Conservation (phyloP, 1,140 invertebrate genomes). For the Battus philenor region DNA sequence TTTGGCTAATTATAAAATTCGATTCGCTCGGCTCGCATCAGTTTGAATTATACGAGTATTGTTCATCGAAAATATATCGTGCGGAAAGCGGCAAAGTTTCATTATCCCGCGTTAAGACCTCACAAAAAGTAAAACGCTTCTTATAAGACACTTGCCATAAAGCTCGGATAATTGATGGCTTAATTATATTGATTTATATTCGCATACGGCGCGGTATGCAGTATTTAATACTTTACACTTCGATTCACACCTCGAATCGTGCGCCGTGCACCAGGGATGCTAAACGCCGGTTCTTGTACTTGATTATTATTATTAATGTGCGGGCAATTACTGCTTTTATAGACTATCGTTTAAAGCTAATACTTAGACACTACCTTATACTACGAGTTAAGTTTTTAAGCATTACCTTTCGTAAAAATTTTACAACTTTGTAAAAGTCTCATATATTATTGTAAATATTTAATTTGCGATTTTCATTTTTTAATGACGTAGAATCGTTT, state of each 20-base stretch:
- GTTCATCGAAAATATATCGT: not conserved
- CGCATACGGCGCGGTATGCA: slow-evolving; percentile 5
- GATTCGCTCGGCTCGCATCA: no score
- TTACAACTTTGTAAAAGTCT: no score
- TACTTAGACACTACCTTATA: no score
- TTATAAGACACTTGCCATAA: slow-evolving; percentile 6
- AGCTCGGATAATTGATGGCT: slow-evolving; percentile 8
- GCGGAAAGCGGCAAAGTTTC: not conserved
- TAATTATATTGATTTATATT: slow-evolving; percentile 17
- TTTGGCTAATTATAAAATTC: no score
- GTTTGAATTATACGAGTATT: not conserved
- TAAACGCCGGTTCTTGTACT: not conserved
- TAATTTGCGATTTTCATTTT: no score
- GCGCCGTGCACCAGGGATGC: slow-evolving; percentile 2
- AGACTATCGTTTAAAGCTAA: no score
- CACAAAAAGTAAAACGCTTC: not conserved
- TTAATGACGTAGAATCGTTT: no score
- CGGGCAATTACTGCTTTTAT: no score
- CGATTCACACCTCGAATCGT: slow-evolving; percentile 13
- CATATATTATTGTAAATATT: no score
- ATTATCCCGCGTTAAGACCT: not conserved
- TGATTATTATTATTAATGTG: no score
- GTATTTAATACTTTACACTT: slow-evolving; percentile 12
- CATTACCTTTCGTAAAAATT: no score
- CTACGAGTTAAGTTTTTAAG: no score